phyloP scores from a whole-genome alignment of 1,140 invertebrate genomes.

The Drosophila willistoni region DNA sequence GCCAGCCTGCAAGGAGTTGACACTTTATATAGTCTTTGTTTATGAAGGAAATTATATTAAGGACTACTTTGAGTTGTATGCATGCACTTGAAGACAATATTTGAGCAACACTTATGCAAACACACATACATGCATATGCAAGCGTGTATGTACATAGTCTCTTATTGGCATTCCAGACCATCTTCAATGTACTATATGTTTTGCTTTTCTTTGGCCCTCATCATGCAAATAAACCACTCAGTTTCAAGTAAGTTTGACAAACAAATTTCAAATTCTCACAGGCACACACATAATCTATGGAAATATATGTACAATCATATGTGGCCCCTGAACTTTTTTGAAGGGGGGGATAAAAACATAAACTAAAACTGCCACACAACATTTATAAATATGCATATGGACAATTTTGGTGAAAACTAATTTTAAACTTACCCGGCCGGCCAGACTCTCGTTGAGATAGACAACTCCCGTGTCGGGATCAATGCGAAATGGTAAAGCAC shows the following conservation, averaged over 20 bases:
- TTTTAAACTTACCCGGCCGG: conserved; percentile 85
- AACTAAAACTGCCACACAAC: too few species aligned
- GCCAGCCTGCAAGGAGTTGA: conserved; percentile 85
- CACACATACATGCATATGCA: too few species aligned
- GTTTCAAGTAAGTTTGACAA: neutral
- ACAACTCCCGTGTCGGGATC: conserved; percentile 88
- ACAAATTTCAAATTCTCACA: neutral
- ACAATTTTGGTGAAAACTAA: neutral
- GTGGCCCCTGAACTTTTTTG: neutral
- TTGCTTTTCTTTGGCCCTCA: neutral
- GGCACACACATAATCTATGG: neutral
- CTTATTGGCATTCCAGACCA: neutral
- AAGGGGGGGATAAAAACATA: too few species aligned
- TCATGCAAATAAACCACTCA: neutral
- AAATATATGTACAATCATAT: neutral
- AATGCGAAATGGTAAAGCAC: conserved; percentile 87
- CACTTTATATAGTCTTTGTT: neutral
- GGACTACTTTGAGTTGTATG: too few species aligned
- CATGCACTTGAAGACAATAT: too few species aligned
- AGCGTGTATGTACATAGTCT: too few species aligned
- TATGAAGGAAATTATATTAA: too few species aligned
- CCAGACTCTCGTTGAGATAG: conserved; percentile 88
- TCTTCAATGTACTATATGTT: neutral
- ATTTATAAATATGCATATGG: too few species aligned
- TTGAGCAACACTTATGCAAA: too few species aligned